Evolutionary conservation across 2,888 invertebrate genomes (phyloP).

Genomic region (Eilema caniola): DNA sequence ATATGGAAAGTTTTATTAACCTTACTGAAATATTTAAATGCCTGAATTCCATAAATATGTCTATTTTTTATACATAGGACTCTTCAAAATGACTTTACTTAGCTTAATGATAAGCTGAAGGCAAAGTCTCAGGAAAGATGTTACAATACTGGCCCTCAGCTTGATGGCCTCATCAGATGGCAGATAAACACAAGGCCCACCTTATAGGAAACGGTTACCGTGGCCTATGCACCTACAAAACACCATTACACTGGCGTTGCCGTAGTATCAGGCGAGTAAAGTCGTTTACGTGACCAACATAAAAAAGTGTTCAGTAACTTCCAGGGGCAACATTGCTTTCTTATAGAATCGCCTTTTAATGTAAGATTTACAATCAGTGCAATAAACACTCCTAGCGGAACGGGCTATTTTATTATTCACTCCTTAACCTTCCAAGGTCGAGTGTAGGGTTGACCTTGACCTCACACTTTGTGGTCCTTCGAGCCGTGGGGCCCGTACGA

Average conservation of each 20-base stretch:
- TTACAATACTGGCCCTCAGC: no score
- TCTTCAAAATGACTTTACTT: no score
- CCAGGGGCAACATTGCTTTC: not conserved
- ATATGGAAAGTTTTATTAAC: not conserved
- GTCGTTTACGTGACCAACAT: not conserved
- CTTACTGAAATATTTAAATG: not conserved
- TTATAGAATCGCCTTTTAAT: not conserved
- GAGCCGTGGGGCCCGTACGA: not conserved
- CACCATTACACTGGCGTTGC: no score
- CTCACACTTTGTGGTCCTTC: not conserved
- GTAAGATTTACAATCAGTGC: constrained; percentile 1
- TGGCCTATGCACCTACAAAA: no score
- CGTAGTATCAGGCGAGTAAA: not conserved
- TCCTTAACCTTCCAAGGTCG: not conserved
- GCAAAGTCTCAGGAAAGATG: no score
- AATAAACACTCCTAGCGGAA: not conserved
- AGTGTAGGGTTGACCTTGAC: not conserved
- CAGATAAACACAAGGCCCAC: no score
- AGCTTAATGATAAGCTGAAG: no score
- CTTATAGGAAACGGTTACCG: no score
- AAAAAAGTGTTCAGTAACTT: not conserved
- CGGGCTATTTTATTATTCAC: constrained; percentile 2
- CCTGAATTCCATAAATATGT: no score
- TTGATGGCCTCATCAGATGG: no score
- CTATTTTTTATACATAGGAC: no score